These are phyloP conservation scores for Leptobrachium leishanense DNA, from an alignment of 2,113 vertebrate genomes.

Conservation along the genomic window DNA sequence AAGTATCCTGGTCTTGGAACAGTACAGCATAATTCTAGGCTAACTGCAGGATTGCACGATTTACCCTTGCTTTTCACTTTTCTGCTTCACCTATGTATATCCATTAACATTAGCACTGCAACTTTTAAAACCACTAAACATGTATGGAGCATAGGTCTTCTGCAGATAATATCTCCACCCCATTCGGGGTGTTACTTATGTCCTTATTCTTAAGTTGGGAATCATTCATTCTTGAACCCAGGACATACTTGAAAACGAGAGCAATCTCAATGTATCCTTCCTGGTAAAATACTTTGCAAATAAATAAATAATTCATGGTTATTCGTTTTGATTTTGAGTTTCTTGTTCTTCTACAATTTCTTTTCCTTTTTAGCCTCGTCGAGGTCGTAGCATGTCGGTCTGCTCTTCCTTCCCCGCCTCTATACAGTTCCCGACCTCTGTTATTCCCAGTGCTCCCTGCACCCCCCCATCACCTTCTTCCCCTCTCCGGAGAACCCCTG, in stretches of 20 bases:
- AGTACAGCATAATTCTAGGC: no score
- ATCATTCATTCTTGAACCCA: no score
- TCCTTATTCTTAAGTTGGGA: not conserved
- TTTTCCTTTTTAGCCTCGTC: conserved; percentile 78
- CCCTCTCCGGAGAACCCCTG: conserved; percentile 76
- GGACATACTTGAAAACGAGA: no score
- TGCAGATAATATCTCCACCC: not conserved
- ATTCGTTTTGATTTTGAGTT: conserved; percentile 51
- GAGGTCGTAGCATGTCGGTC: conserved; percentile 97
- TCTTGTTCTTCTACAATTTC: conserved; percentile 66
- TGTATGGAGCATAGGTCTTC: not conserved
- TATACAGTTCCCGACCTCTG: conserved; percentile 70
- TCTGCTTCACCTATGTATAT: not conserved
- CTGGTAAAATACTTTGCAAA: no score
- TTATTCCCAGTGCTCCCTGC: conserved; percentile 83
- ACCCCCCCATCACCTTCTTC: conserved; percentile 75
- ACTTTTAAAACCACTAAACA: not conserved
- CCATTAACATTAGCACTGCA: not conserved
- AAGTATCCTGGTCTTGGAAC: no score
- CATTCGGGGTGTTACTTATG: not conserved
- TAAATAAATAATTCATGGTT: no score
- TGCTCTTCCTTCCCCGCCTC: conserved; percentile 87
- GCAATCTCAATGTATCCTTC: no score
- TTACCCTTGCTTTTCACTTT: not conserved
- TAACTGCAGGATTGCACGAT: no score